A percentile compares a stretch with the other conserved stretches of the same genome.
These are phyloP conservation scores for Lophura nycthemera DNA, from an alignment of 2,113 vertebrate genomes.

Conservation along the genomic window DNA sequence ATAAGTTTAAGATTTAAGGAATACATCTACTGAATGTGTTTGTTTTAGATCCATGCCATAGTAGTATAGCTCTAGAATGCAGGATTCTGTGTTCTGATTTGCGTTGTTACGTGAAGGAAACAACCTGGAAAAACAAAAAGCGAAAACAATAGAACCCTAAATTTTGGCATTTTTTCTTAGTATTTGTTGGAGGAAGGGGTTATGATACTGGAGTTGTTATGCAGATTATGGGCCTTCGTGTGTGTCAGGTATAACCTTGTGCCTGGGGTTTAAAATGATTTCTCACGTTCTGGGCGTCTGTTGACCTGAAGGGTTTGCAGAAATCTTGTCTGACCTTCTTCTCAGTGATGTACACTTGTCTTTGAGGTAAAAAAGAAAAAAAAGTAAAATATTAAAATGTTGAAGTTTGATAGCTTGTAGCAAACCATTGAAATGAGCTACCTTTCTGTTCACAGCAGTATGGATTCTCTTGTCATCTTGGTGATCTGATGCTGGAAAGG, in stretches of 20 bases:
- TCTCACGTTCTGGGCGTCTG: not conserved
- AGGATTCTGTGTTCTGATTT: not conserved
- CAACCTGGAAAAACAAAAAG: not conserved
- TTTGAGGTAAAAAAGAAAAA: not conserved
- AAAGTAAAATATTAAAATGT: not conserved
- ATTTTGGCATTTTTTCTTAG: not conserved
- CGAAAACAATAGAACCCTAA: not conserved
- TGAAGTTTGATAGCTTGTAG: not conserved
- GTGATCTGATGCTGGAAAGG: not conserved
- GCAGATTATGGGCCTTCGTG: not conserved
- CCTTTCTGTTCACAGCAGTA: not conserved
- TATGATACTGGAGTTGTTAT: not conserved
- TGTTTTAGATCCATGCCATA: not conserved
- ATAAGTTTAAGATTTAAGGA: not conserved
- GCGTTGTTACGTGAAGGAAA: rapidly evolving
- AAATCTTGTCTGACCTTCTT: not conserved
- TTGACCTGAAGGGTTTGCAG: not conserved
- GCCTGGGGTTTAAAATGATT: not conserved
- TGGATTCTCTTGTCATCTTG: not conserved
- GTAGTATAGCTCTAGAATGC: not conserved
- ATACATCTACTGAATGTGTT: not conserved
- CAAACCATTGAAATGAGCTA: not conserved
- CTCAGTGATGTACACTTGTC: not conserved
- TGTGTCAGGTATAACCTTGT: not conserved
- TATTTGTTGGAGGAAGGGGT: not conserved